Evolutionary conservation across 2,888 invertebrate species (phyloP).

Genomic region (Thumatha senex): DNA sequence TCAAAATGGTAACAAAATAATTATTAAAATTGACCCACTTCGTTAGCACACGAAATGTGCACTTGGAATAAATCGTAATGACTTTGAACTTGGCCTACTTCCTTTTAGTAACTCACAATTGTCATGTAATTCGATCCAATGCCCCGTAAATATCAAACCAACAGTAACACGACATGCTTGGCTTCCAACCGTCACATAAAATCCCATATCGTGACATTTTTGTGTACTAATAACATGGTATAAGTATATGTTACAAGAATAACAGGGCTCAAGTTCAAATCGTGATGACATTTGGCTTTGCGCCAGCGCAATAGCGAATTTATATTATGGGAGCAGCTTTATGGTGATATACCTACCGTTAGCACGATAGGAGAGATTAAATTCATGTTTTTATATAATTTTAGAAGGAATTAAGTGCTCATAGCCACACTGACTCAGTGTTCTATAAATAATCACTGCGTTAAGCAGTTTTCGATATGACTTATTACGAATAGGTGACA

Average conservation of each 20-base stretch:
- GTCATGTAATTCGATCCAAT: not conserved
- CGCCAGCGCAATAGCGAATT: conserved; percentile 32
- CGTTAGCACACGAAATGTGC: not conserved
- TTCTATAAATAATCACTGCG: too few species aligned
- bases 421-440: too few species aligned
- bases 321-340: conserved; percentile 22
- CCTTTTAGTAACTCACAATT: not conserved
- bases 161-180: conserved; percentile 3
- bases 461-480: too few species aligned
- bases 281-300: conserved; percentile 43
- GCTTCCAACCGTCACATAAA: conserved; percentile 21
- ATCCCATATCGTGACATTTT: conserved; percentile 38
- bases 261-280: conserved; percentile 51
- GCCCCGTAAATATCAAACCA: not conserved
- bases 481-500: too few species aligned
- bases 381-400: conserved; percentile 4
- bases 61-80: not conserved
- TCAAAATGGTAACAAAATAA: not conserved
- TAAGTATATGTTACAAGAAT: conserved; percentile 45
- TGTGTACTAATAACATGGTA: conserved; percentile 37
- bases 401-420: not conserved
- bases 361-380: conserved; percentile 11
- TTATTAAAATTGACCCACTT: not conserved
- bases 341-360: conserved; percentile 18
- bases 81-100: not conserved